Percentiles rank a stretch among this genome's conserved stretches.
phyloP scores from a whole-genome alignment of 2,113 vertebrate genomes.

The Puma concolor region DNA sequence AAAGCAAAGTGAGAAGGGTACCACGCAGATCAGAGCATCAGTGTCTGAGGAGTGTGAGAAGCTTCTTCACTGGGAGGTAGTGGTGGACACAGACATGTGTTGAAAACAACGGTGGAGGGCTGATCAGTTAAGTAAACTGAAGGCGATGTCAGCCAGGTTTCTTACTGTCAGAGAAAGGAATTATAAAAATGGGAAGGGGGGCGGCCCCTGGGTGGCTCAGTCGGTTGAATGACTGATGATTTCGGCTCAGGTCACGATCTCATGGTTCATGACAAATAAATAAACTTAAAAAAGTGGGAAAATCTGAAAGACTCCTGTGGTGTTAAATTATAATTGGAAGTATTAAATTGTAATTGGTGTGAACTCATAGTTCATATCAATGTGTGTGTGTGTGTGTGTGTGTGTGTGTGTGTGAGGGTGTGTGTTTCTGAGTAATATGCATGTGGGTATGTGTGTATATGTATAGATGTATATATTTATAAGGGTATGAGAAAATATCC shows the following conservation, averaged over 20 bases:
- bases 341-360: background rate
- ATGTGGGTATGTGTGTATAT: background rate
- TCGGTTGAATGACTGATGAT: no score
- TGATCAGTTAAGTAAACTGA: background rate
- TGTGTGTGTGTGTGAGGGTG: no score
- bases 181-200: background rate
- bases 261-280: no score
- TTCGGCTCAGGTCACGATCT: no score
- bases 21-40: background rate
- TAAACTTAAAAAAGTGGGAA: no score
- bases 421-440: background rate
- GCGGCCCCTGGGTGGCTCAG: no score
- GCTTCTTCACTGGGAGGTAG: background rate
- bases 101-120: background rate
- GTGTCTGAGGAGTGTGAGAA: no score
- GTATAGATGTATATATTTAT: background rate
- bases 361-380: background rate
- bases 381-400: no score
- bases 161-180: background rate
- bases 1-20: background rate
- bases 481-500: background rate
- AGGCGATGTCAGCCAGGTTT: background rate
- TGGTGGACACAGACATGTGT: background rate
- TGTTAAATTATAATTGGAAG: background rate
- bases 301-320: background rate